Evolutionary conservation across 2,797 vertebrate species (phyloP), one percentile per base, ranked within the genome.

Genomic region (Dipus sagitta): DNA sequence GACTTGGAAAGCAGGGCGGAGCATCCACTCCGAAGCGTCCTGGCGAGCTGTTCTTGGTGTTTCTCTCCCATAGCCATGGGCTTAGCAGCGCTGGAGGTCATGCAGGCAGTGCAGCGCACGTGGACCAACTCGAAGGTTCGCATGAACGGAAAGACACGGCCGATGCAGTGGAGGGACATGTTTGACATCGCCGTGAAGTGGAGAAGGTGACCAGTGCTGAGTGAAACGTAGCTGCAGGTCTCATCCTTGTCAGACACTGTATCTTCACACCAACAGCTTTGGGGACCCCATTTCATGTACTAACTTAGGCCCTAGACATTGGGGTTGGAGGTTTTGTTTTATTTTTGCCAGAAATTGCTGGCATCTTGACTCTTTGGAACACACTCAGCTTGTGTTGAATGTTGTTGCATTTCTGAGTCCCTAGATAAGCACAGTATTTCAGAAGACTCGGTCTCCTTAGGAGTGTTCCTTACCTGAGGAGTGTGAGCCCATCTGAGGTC

Each of bases 121-220:
- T 99, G 99, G 99, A 99, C 98, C 94, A 99, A 99, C 97, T 99
- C 99, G 0, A 99, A 99, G 98, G 99, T 99, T 58, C 98, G 99
- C 76, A 99, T 99, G 96, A 99, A 99, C 54, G 99, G 99, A 70
- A 99, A 99, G 89, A 99, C 99, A 15, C 98, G 99, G 91, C 98
- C 99, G 96, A 99, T 99, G 99, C 99, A 99, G 97, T 99, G 99
- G 99, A 99, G 99, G 97, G 99, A 99, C 98, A 99, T 99, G 99
- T 99, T 99, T 85, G 99, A 99, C 96, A 99, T 99, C 75, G 99
- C 99, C 0, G 99, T 99, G 26, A 99, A 99, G 97, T 99, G 99
- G 99, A 98, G 99, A 97, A 99, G 99, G 99, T 99, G 98, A 97
- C 84, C 99, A 98, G 96, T 54, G 26, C n/a, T 78, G 17, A 72